These are phyloP conservation scores for Eulemur macaco DNA, from an alignment of 2,113 vertebrate genomes.

Conservation along the genomic window DNA sequence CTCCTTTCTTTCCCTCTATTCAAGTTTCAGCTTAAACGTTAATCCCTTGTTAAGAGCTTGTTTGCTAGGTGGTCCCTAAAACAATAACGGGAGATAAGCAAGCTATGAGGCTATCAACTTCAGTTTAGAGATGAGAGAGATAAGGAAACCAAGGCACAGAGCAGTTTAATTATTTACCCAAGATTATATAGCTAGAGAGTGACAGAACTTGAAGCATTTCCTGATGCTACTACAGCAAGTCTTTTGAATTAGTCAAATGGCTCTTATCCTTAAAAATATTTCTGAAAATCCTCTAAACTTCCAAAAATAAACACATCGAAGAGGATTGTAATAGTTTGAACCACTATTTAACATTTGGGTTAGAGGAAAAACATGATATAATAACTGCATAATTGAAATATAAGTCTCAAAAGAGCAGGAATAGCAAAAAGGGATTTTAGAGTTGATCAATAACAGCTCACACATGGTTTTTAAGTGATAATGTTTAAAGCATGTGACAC, in stretches of 20 bases:
- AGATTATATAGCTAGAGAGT: neutral
- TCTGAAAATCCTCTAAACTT: neutral
- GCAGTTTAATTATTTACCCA: neutral
- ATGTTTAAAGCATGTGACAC: neutral
- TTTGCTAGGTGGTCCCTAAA: neutral
- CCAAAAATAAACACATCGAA: neutral
- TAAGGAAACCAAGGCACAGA: neutral
- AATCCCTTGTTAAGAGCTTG: neutral
- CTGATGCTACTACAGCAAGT: neutral
- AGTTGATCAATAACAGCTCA: neutral
- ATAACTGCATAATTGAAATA: neutral
- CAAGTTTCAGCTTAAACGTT: neutral
- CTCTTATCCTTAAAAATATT: neutral
- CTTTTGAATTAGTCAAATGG: neutral
- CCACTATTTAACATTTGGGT: neutral
- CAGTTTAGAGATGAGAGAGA: neutral
- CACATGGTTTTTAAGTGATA: neutral
- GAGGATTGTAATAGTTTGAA: neutral
- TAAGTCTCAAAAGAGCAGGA: neutral
- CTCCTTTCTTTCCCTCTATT: neutral
- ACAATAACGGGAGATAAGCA: neutral
- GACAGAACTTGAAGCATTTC: neutral
- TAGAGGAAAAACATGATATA: constrained; percentile 9
- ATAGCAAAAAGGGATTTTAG: neutral
- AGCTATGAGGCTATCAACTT: neutral